Evolutionary conservation across 1,140 invertebrate species (phyloP), one percentile per base, ranked within the genome.

Genomic region (Lysiphlebus fabarum): DNA sequence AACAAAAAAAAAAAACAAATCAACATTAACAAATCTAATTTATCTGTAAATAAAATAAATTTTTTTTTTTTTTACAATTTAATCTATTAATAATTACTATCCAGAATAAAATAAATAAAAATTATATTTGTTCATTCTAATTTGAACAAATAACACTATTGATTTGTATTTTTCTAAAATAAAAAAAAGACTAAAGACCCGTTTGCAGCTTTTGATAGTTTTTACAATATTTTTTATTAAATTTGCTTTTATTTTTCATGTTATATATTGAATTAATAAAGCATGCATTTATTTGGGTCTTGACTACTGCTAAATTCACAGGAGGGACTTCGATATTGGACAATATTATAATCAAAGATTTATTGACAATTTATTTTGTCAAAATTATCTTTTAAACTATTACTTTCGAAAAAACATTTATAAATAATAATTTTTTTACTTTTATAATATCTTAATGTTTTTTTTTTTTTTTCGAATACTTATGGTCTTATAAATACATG

Each of bases 321-420:
- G 76, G 76, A 79, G 77, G 76, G 77, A 79, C 75, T 75, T 75
- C 78, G 77, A 79, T 79, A 78, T 79, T 75, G 76, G 77, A 79
- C 77, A 74, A 73, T 78, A 68, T 78, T 79, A 73, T 75, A 75
- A 66, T 79, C 78, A 55, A 78, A 76, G 68, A 78, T 78, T 62
- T 78, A 84, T 53, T 81, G 80, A 54, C 90, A 82, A 67, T 89
- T 66, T 92, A 67, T 89, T 66, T 92, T 90, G 34, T 90, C 90
- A 69, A 91, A 92, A 72, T 93, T 26, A 26, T 26, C 17, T 4
- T 26, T 26, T 26, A 26, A 26, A 26, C 2, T 26, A 26, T 26
- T 26, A 26, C 17, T 26, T 26, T 26, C 17, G 17, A 26, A 26
- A 1, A 26, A 26, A 26, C 17, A 26, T 26, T 26, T 26, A 26